phyloP scores from a whole-genome alignment of 2,888 invertebrate genomes.

The Chironomus riparius region DNA sequence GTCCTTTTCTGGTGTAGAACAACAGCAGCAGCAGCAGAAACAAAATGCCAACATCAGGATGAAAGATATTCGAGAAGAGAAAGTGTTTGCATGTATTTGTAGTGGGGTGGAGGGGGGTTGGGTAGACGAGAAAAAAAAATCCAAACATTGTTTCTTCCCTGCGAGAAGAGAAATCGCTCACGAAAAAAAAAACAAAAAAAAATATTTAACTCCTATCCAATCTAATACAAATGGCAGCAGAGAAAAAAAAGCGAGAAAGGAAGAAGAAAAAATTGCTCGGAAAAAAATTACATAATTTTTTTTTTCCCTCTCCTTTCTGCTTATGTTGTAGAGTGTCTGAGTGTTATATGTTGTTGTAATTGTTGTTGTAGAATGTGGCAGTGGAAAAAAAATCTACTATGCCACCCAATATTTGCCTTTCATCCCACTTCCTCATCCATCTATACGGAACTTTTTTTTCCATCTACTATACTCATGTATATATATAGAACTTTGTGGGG shows the following conservation, averaged over 20 bases:
- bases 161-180: constrained; percentile 18
- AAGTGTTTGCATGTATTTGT: constrained; percentile 22
- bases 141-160: constrained; percentile 20
- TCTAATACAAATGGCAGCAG: constrained; percentile 27
- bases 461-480: neutral
- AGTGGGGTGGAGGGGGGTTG: neutral
- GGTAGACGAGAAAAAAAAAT: constrained; percentile 14
- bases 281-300: constrained; percentile 27
- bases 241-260: constrained; percentile 18
- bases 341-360: constrained; percentile 27
- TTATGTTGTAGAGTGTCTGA: constrained; percentile 24
- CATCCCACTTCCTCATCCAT: neutral
- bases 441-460: neutral
- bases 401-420: neutral
- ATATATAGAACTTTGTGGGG: neutral
- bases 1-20: neutral
- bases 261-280: constrained; percentile 24
- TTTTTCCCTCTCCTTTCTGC: neutral
- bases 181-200: constrained; percentile 20
- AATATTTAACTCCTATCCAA: constrained; percentile 27
- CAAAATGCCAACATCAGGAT: constrained; percentile 13
- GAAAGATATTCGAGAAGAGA: constrained; percentile 2
- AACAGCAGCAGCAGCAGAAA: neutral
- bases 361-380: constrained; percentile 15
- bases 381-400: neutral